Base-by-base conservation (phyloP, 1,140 invertebrate genomes). In the Hermetia illucens region DNA sequence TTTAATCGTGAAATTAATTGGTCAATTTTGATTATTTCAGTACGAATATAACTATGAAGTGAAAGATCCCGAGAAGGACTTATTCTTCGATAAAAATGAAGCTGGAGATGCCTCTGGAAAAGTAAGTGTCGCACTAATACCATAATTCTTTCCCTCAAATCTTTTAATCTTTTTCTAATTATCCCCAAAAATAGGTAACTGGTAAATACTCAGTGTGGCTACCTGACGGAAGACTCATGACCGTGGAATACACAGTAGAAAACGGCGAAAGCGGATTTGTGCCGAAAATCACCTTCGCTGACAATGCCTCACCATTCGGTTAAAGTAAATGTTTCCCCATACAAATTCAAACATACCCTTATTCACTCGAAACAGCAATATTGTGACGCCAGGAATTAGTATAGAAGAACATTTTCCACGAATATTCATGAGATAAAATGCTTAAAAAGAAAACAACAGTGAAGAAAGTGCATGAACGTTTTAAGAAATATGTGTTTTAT, bases 11-110 rank as follows among this genome's bases (percentile, higher is more conserved):
- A 36, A 21, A 21, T 20, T 24, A 36, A n/a, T 21, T 20, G 21
- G 5, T 36, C 10, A 27, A 37, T 37, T 18, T 38, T 19, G 39
- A 43, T 45, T 49, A 38, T 44, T 67, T 58, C 62, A 77, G 74
- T 79, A 78, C 44, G 68, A 77, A 51, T 80, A 73, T 55, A 68
- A 77, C 55, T 80, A 76, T 47, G 73, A 75, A 53, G 75, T 79
- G n/a, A 74, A 78, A 52, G 75, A 79, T 51, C 67, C 68, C 40
- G 67, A 72, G 43, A 72, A 72, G 37, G 61, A 68, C 38, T 64
- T 72, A 15, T 75, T 71, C 57, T 77, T 73, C 51, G 75, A 75
- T 10, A 69, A 74, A 33, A 71, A 72, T 37, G 76, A 79, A 56
- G 51, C 62, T 15, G 73, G 74, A 1, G 71, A 77, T 40, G 68